Evolutionary conservation across 2,113 vertebrate genomes (phyloP), one percentile per base, ranked within the genome.

Genomic region (Gallinago undulata): DNA sequence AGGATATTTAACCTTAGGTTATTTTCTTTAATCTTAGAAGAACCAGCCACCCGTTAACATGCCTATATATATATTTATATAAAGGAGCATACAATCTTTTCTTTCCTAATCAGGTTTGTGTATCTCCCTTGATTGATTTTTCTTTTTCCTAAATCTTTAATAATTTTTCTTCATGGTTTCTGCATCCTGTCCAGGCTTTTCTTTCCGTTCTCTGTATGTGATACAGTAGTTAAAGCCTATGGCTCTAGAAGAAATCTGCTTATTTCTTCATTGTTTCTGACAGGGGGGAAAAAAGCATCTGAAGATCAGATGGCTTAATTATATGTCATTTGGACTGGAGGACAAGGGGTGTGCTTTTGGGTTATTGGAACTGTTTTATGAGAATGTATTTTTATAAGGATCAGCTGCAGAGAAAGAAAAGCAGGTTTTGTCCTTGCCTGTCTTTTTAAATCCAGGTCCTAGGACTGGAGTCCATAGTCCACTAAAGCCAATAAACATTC

Each of bases 11-110:
- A 97, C 93, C 96, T 96, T 60, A 25, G 93, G 97, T 92, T 96
- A 96, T 98, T 98, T 96, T 95, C 93, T 96, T 93, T 97, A 90
- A 97, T 98, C 93, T 96, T 83, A 67, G 43, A 73, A 94, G 93
- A 98, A 90, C 62, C 88, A 89, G 96, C 77, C 95, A 94, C 92
- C 87, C 70, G 41, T 91, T 96, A 96, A 87, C 56, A 23, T 91
- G 67, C 48, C 51, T 84, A 51, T 95, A 90, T 96, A 35, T 93
- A 89, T 95, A 86, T 89, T 82, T 95, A 63, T 92, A 89, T 89
- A 93, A 70, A 75, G 45, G 27, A 92, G 68, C 60, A 64, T 92
- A 86, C 60, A 95, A 90, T 89, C 83, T 96, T 97, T 96, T 94
- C 89, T 95, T 91, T 92, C 94, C 88, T 95, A 94, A 97, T 97